Percentiles rank a stretch among this genome's conserved stretches.
Evolutionary conservation across 2,888 invertebrate genomes (phyloP).

Genomic region (Clanis bilineata): DNA sequence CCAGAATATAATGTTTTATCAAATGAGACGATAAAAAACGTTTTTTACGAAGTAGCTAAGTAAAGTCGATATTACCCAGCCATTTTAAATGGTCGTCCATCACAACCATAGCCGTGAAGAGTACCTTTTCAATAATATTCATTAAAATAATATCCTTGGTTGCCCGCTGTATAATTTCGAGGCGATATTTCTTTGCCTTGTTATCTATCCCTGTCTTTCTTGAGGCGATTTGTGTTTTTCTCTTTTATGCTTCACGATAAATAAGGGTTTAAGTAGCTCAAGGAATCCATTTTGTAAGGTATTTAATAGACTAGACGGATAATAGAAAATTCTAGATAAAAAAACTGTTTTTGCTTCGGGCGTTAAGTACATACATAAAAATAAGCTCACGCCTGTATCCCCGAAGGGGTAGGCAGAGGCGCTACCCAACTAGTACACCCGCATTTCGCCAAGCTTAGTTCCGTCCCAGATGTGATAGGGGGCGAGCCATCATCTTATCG

Average conservation of each 20-base stretch:
- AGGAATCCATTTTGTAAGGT: background rate
- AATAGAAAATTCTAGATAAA: too few species aligned
- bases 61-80: background rate
- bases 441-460: too few species aligned
- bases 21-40: background rate
- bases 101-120: background rate
- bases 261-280: background rate
- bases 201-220: background rate
- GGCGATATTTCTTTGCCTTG: constrained; percentile 21
- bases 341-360: too few species aligned
- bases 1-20: background rate
- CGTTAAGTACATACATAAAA: too few species aligned
- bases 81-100: background rate
- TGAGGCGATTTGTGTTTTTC: background rate
- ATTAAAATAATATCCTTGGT: constrained; percentile 23
- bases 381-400: too few species aligned
- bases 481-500: too few species aligned
- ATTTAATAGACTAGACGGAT: background rate
- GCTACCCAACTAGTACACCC: too few species aligned
- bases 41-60: background rate
- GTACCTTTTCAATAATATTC: constrained; percentile 15
- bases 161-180: constrained; percentile 22
- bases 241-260: background rate
- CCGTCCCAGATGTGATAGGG: too few species aligned
- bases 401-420: too few species aligned